phyloP scores from a whole-genome alignment of 30 jellyfish, hydroid and myxozoan species.

The Hydra vulgaris region DNA sequence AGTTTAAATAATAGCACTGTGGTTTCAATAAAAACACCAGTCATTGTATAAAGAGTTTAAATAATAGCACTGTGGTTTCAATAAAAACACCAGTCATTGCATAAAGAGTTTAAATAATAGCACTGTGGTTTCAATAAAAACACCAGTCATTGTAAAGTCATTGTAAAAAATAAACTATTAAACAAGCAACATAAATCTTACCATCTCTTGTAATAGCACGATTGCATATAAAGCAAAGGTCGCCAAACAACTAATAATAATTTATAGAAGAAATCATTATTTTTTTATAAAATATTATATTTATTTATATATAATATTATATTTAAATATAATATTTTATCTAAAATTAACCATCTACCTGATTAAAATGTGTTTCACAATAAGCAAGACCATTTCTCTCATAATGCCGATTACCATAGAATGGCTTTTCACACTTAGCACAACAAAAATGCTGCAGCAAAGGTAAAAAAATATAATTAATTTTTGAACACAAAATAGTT shows the following conservation, averaged over 20 bases:
- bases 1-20: too few relatives aligned
- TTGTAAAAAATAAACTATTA: neutral
- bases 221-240: constrained; percentile 89
- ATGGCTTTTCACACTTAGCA: constrained; percentile 97
- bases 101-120: too few relatives aligned
- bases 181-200: constrained; percentile 12
- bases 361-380: constrained; percentile 92
- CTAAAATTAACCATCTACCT: too few relatives aligned
- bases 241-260: constrained; percentile 78
- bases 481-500: neutral
- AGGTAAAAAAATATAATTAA: neutral
- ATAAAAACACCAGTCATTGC: too few relatives aligned
- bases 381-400: constrained; percentile 90
- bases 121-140: too few relatives aligned
- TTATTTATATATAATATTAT: too few relatives aligned
- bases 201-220: constrained; percentile 95
- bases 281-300: too few relatives aligned
- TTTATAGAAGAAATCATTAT: neutral
- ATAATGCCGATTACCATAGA: constrained; percentile 84
- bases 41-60: too few relatives aligned
- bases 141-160: too few relatives aligned
- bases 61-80: too few relatives aligned
- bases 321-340: too few relatives aligned
- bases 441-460: constrained; percentile 84
- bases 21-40: too few relatives aligned